Percentiles rank a stretch among this genome's conserved stretches.
Evolutionary conservation across 2,888 invertebrate species (phyloP).

Genomic region (Torymus aiolomorphi): DNA sequence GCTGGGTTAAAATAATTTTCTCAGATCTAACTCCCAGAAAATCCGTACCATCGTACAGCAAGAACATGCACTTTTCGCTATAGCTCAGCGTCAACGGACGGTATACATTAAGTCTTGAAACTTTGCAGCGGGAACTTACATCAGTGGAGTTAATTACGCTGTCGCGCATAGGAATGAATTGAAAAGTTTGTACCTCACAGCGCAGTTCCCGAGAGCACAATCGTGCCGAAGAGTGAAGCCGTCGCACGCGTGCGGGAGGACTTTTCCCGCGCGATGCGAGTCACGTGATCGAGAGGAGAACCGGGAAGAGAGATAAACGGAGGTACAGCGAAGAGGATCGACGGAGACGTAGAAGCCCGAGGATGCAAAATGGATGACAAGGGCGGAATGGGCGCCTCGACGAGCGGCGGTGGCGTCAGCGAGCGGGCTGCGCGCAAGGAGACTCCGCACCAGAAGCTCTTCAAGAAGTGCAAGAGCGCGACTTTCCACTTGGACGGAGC

Average conservation of each 20-base stretch:
- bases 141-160: not conserved
- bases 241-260: no score
- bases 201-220: not conserved
- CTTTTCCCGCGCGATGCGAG: no score
- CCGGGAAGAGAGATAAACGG: no score
- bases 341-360: not conserved
- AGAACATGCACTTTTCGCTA: no score
- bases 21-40: no score
- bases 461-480: constrained; percentile 91
- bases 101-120: not conserved
- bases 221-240: not conserved
- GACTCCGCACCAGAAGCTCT: constrained; percentile 76
- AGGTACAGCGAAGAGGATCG: no score
- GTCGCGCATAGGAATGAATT: constrained; percentile 11
- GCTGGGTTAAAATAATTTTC: no score
- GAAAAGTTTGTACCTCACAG: constrained; percentile 11
- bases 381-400: constrained; percentile 59
- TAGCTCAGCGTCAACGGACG: no score
- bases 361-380: constrained; percentile 62
- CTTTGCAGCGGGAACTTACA: not conserved
- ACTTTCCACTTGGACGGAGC: constrained; percentile 92
- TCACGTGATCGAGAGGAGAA: no score
- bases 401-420: constrained; percentile 22
- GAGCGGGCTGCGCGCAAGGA: constrained; percentile 36
- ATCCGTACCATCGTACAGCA: no score